Conservation (phyloP, 2,888 invertebrate genomes). For the Rhaphigaster nebulosa region DNA sequence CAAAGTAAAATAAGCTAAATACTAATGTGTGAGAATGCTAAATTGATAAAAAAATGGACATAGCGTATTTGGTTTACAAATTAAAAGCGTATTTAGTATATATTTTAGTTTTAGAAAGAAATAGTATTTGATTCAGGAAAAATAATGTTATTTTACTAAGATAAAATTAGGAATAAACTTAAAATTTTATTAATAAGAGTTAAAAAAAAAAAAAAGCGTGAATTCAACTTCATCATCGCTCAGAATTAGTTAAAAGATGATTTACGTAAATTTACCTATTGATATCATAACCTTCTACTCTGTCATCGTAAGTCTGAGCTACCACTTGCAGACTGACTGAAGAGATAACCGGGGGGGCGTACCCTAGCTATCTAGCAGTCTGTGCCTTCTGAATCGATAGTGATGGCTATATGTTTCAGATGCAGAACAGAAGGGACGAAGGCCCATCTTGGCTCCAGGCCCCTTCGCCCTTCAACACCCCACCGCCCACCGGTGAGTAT, state of each 20-base stretch:
- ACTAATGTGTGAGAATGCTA: too few species aligned
- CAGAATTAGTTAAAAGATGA: neutral
- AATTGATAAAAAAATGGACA: too few species aligned
- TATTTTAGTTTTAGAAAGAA: too few species aligned
- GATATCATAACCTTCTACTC: neutral
- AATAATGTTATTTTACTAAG: too few species aligned
- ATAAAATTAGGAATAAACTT: too few species aligned
- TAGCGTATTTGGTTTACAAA: too few species aligned
- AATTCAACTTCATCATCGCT: too few species aligned
- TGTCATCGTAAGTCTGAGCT: neutral
- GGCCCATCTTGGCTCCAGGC: constrained; percentile 52
- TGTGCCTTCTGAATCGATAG: constrained; percentile 31
- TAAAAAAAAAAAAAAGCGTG: too few species aligned
- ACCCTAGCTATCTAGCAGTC: constrained; percentile 38
- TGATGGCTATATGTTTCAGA: constrained; percentile 47
- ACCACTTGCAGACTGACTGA: neutral
- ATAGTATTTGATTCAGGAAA: too few species aligned
- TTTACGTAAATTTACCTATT: neutral
- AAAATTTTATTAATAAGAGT: too few species aligned
- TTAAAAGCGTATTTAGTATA: too few species aligned
- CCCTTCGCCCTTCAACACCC: constrained; percentile 62
- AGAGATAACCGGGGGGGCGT: constrained; percentile 49
- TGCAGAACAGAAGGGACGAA: constrained; percentile 51
- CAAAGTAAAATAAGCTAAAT: too few species aligned
- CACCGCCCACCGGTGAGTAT: constrained; percentile 61